These are phyloP conservation scores for Microchrysa polita DNA, from an alignment of 2,888 invertebrate genomes.

Conservation along the genomic window DNA sequence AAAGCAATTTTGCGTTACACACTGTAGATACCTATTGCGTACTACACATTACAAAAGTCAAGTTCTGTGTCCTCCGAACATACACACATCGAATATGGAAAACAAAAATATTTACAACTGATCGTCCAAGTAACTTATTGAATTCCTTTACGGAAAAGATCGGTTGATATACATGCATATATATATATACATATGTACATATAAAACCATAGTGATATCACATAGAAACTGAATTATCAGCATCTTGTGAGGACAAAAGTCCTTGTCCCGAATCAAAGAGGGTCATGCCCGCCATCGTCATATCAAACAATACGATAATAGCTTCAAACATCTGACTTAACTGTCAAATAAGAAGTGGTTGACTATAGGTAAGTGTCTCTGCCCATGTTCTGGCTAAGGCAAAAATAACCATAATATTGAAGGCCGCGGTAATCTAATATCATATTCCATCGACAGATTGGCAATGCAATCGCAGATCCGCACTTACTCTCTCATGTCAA, in stretches of 20 bases:
- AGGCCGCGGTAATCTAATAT: constrained; percentile 47
- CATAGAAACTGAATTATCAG: constrained; percentile 32
- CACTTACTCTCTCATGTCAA: not conserved
- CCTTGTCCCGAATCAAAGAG: constrained; percentile 27
- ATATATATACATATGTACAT: no score
- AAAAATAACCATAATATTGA: constrained; percentile 36
- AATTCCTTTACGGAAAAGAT: constrained; percentile 4
- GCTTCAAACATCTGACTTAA: constrained; percentile 49
- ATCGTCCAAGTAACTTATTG: constrained; percentile 24
- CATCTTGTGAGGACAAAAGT: constrained; percentile 38
- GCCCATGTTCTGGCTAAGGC: not conserved
- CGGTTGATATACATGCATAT: not conserved
- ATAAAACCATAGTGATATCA: not conserved
- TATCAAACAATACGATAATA: constrained; percentile 33
- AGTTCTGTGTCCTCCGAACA: not conserved
- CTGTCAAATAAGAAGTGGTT: constrained; percentile 45
- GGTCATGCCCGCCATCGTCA: constrained; percentile 35
- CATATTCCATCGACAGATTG: constrained; percentile 27
- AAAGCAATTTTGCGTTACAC: not conserved
- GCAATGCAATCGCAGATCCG: constrained; percentile 46
- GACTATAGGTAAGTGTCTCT: constrained; percentile 19
- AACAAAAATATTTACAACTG: constrained; percentile 33
- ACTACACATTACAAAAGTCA: constrained; percentile 25
- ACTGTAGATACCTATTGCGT: not conserved
- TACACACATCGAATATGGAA: not conserved